Evolutionary conservation across 2,113 vertebrate genomes (phyloP).

Genomic region (Lycocorax pyrrhopterus): DNA sequence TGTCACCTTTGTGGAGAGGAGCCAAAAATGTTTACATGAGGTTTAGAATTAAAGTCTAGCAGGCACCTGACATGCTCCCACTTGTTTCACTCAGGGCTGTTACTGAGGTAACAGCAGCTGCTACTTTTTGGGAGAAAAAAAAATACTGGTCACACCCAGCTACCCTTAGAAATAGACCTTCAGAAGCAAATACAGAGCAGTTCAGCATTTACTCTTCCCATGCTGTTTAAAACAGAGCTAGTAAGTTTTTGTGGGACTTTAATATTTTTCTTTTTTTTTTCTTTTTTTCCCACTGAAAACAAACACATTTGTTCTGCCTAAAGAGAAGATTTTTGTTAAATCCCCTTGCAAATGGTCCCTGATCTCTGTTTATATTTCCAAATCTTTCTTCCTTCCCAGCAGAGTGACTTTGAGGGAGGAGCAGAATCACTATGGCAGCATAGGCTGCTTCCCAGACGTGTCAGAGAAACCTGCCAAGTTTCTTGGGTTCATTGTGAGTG

Average conservation of each 20-base stretch:
- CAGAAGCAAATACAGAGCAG: neutral
- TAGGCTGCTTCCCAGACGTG: neutral
- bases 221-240: neutral
- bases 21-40: neutral
- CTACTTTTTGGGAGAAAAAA: neutral
- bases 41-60: neutral
- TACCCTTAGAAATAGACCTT: neutral
- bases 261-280: neutral
- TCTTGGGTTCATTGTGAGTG: neutral
- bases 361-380: neutral
- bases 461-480: conserved; percentile 28
- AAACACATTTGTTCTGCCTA: neutral
- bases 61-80: neutral
- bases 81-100: neutral
- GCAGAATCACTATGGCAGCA: conserved; percentile 24
- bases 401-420: neutral
- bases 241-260: neutral
- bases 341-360: neutral
- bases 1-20: neutral
- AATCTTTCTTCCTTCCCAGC: conserved; percentile 2
- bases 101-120: neutral
- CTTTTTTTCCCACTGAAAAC: neutral
- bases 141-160: neutral
- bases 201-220: neutral
- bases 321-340: conserved; percentile 1